These are phyloP conservation scores for Micoletzkya japonica DNA, from an alignment of 2,888 invertebrate species.

Conservation along the genomic window DNA sequence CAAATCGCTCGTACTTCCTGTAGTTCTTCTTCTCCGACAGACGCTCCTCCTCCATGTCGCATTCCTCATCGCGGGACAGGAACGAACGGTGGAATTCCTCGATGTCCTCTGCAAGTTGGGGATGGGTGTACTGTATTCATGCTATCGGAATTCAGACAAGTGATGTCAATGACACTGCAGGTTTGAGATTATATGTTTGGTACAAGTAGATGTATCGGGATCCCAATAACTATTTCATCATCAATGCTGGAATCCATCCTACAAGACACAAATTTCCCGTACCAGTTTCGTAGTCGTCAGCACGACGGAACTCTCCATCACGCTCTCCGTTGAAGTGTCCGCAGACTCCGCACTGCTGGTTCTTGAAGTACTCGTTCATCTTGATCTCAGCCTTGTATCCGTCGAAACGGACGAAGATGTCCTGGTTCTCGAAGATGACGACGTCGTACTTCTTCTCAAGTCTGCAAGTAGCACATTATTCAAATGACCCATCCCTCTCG, in stretches of 20 bases:
- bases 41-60: constrained; percentile 14
- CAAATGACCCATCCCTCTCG: too few species aligned
- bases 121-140: too few species aligned
- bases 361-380: constrained; percentile 43
- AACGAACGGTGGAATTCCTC: constrained; percentile 58
- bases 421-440: constrained; percentile 41
- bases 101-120: constrained; percentile 37
- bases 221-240: too few species aligned
- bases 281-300: constrained; percentile 43
- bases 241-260: background rate
- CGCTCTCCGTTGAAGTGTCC: constrained; percentile 56
- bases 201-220: too few species aligned
- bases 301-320: constrained; percentile 47
- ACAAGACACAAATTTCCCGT: background rate
- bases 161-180: too few species aligned
- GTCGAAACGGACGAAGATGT: constrained; percentile 53
- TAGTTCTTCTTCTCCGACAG: constrained; percentile 21
- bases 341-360: constrained; percentile 60
- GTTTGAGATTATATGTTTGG: too few species aligned
- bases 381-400: constrained; percentile 49
- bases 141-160: too few species aligned
- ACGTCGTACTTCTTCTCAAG: constrained; percentile 34
- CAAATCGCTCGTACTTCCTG: constrained; percentile 3
- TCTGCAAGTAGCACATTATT: too few species aligned
- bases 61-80: constrained; percentile 35